Conservation (phyloP, 2,797 vertebrate genomes). For the Labroides dimidiatus region DNA sequence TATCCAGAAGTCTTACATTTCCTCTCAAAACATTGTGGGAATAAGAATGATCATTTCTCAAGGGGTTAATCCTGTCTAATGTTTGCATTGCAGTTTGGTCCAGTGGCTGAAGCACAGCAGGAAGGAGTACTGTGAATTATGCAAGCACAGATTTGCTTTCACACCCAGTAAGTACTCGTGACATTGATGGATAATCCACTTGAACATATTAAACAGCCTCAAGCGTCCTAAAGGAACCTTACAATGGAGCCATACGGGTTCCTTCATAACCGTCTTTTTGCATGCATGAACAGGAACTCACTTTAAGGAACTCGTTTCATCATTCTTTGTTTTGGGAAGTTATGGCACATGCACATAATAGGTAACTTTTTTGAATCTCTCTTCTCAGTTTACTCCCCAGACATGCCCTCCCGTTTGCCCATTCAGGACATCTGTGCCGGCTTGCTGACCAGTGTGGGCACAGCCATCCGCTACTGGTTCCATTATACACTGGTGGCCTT, state of each 20-base stretch:
- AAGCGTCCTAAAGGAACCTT: conserved; percentile 3
- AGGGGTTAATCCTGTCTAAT: conserved; percentile 7
- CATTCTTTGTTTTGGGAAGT: neutral
- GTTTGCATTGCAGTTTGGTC: conserved; percentile 92
- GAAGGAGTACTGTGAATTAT: conserved; percentile 99
- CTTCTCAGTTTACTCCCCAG: conserved; percentile 95
- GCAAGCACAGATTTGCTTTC: conserved; percentile 99
- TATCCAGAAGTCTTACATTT: too few species aligned
- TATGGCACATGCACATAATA: neutral
- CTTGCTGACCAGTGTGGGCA: conserved; percentile 98
- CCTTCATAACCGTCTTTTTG: neutral
- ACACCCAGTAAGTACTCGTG: conserved; percentile 95
- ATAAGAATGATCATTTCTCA: too few species aligned
- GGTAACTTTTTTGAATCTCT: neutral
- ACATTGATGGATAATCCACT: conserved; percentile 28
- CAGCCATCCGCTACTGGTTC: conserved; percentile 99
- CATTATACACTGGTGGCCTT: conserved; percentile 99
- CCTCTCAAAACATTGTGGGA: too few species aligned
- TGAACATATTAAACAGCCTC: conserved; percentile 11
- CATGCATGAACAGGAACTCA: neutral
- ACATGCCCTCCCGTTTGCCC: conserved; percentile 98
- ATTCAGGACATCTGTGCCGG: conserved; percentile 99
- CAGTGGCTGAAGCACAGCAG: conserved; percentile 99
- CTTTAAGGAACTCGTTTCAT: neutral
- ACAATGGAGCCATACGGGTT: neutral